Evolutionary conservation across 1,140 invertebrate genomes (phyloP), one percentile per base, ranked within the genome.

Genomic region (Drosophila ercepeae): DNA sequence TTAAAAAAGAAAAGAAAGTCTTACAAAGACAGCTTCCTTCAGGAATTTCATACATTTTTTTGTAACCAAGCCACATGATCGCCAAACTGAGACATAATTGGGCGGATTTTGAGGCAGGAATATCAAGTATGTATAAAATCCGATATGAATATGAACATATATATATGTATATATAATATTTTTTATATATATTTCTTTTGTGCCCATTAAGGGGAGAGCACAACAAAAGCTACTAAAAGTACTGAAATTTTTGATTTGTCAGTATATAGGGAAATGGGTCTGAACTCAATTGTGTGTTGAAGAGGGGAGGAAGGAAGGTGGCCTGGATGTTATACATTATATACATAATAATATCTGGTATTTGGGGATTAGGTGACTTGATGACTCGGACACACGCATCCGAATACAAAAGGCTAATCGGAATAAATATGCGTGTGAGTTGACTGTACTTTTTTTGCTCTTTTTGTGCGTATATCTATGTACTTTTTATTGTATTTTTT

Each of bases 261-360:
- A 71, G 78, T 83, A 78, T 78, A 84, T 83, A 64, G 79, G 79
- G 79, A 83, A 83, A 83, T 86, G 75, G 83, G 82, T 82, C 83
- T 88, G 58, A 65, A 72, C 82, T 89, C 77, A 88, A 88, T 88
- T 88, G 64, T 68, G 53, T 68, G 61, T 32, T 7, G 27, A 8
- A 27, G 27, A 23, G 27, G 27, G 7, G 6, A 8, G 27, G 2
- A 27, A 27, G 21, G 27, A 8, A 8, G 27, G 27, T 8, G 7
- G 7, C 7, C 7, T 32, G 60, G 48, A n/a, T 34, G 11, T 11
- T 34, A 51, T 64, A 63, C 27, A 34, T 8, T 29, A 48, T 34
- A 32, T 57, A 48, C 27, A 39, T 14, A 45, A 19, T 42, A 29
- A 25, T 23, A 34, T 39, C 16, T 57, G 36, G 48, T 48, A 48